Base-by-base conservation (phyloP, 30 jellyfish, hydroid and myxozoan species). In the Nemopilema nomurai region DNA sequence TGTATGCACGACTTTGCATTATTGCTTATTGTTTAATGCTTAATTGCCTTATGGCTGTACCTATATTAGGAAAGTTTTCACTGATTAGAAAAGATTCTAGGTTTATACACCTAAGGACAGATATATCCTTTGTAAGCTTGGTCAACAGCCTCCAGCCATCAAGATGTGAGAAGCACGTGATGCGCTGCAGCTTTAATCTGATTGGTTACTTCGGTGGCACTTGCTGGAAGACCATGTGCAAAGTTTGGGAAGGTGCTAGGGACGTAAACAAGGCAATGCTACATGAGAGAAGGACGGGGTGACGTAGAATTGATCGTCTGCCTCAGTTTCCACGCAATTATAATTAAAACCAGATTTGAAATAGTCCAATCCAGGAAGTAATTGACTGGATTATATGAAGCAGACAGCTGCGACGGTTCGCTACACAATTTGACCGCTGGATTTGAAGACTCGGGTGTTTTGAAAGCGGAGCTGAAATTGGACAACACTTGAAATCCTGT, bases 191-290 rank as follows among this genome's bases (percentile, higher is more conserved):
- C 8, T 18, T 31, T 22, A 25, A 17, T 18, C 28, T 62, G 49
- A 77, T 77, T 77, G 87, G 87, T 28, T 66, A 29, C 31, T 52
- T 77, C 21, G 78, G 49, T 63, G 87, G 50, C 87, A 62, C 41
- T 68, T 69, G 74, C 28, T 62, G 22, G 24, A 77, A 77, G 69
- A 69, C 87, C 87, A 77, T 77, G 87, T 77, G 87, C 78, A 62
- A 69, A 62, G 67, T 49, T 49, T 26, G 1, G 30, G 64, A 71
- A 26, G 65, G 51, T 25, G 53, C 23, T 74, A 16, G 66, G 27
- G 87, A 77, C 87, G 87, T 77, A 77, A 77, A 77, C 87, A 77
- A 77, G 79, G 30, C 68, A 41, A 41, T 6, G 57, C 6, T 41
- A 41, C 57, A 3, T 13, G 6, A n/a, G 57, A 13, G 6, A 41